Conservation (phyloP, 2,797 vertebrate species). For the Hephaestus fuliginosus region DNA sequence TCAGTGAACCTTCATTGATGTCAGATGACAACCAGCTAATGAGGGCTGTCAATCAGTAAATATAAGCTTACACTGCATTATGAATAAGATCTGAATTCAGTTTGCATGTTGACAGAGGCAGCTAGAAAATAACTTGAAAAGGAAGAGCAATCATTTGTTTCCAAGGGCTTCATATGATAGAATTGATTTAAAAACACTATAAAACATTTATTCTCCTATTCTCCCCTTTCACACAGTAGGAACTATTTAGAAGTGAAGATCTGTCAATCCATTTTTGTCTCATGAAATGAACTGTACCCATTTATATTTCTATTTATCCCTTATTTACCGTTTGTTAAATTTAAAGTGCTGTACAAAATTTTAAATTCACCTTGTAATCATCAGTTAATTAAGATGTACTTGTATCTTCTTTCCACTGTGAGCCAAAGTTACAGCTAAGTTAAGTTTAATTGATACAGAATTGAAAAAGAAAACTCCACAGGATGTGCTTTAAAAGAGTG, state of each 20-base stretch:
- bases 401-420: background rate
- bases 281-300: background rate
- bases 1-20: slow-evolving; percentile 41
- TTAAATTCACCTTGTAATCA: background rate
- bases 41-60: slow-evolving; percentile 49
- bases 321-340: background rate
- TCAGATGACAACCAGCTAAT: slow-evolving; percentile 50
- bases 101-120: slow-evolving; percentile 5
- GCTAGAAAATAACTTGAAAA: background rate
- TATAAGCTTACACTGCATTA: slow-evolving; percentile 28
- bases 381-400: background rate
- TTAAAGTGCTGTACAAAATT: background rate
- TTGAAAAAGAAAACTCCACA: no score
- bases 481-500: background rate
- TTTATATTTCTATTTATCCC: background rate
- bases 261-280: background rate
- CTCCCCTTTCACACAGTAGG: no score
- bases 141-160: background rate
- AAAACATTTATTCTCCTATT: background rate
- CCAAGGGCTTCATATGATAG: background rate
- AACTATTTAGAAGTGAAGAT: background rate
- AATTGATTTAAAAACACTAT: background rate
- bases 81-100: slow-evolving; percentile 27
- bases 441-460: no score
- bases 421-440: background rate